Conservation (phyloP, 2,797 vertebrate genomes). For the Enteromius afrohamiltoni region DNA sequence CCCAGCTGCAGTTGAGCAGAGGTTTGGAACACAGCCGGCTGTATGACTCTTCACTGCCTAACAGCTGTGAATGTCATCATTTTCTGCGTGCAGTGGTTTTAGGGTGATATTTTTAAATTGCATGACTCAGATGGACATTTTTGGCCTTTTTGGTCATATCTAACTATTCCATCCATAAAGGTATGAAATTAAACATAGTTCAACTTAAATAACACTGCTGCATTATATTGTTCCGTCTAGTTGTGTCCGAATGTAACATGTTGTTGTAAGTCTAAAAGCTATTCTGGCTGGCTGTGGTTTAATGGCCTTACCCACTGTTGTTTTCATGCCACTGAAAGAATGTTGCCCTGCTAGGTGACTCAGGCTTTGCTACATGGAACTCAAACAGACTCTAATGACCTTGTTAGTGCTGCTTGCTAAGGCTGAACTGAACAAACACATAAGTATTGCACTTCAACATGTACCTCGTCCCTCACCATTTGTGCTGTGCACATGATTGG, state of each 20-base stretch:
- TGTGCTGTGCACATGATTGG: not conserved
- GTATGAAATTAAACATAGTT: not conserved
- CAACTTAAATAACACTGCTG: not conserved
- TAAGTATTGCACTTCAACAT: not conserved
- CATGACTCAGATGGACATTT: not conserved
- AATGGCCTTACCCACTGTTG: not conserved
- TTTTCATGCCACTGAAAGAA: slow-evolving; percentile 24
- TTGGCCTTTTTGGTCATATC: not conserved
- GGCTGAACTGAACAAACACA: not conserved
- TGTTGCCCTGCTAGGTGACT: slow-evolving; percentile 17
- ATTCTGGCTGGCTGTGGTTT: slow-evolving; percentile 3
- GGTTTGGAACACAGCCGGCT: not conserved
- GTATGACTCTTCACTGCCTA: not conserved
- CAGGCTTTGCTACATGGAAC: not conserved
- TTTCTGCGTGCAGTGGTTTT: not conserved
- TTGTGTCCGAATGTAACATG: not conserved
- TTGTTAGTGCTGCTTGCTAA: slow-evolving; percentile 9
- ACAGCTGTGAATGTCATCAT: not conserved
- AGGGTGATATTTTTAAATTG: not conserved
- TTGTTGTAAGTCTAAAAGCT: slow-evolving; percentile 8
- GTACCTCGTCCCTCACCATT: not conserved
- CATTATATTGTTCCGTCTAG: not conserved
- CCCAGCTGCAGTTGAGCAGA: not conserved
- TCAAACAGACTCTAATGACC: not conserved
- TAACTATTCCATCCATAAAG: not conserved